These are phyloP conservation scores for Spisula solida DNA, from an alignment of 2,888 invertebrate species.

Conservation along the genomic window DNA sequence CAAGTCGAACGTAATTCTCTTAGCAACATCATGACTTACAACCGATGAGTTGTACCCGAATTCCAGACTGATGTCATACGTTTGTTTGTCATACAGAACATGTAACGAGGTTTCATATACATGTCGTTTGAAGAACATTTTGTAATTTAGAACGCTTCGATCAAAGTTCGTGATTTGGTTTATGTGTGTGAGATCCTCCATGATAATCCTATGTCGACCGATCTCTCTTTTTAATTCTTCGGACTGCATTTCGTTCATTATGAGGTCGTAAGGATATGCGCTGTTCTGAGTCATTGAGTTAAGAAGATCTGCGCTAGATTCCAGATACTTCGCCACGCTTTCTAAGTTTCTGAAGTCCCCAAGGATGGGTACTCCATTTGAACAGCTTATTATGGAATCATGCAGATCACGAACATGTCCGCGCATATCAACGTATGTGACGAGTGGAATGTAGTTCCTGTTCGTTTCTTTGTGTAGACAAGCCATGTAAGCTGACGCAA, in stretches of 20 bases:
- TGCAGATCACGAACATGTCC: slow-evolving; percentile 47
- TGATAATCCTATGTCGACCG: slow-evolving; percentile 53
- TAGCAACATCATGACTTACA: neutral
- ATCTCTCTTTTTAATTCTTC: slow-evolving; percentile 36
- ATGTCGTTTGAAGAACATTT: slow-evolving; percentile 40
- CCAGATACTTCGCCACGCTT: neutral
- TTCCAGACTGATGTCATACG: slow-evolving; percentile 7
- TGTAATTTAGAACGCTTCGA: slow-evolving; percentile 16
- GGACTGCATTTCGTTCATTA: slow-evolving; percentile 45
- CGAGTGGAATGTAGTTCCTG: slow-evolving; percentile 34
- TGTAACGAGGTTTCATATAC: slow-evolving; percentile 46
- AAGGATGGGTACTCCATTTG: slow-evolving; percentile 52
- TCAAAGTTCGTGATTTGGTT: no score
- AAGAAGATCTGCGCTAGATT: slow-evolving; percentile 27
- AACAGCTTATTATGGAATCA: slow-evolving; percentile 40
- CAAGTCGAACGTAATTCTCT: neutral
- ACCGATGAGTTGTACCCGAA: slow-evolving; percentile 34
- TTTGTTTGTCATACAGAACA: slow-evolving; percentile 32
- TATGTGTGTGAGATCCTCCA: slow-evolving; percentile 53
- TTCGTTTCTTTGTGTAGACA: slow-evolving; percentile 34
- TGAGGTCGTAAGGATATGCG: slow-evolving; percentile 48
- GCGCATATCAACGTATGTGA: slow-evolving; percentile 59
- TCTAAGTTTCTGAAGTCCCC: slow-evolving; percentile 33
- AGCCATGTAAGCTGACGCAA: slow-evolving; percentile 45
- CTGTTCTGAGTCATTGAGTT: slow-evolving; percentile 42